These are phyloP conservation scores for Rissa tridactyla DNA, from an alignment of 2,113 vertebrate genomes.

Conservation along the genomic window DNA sequence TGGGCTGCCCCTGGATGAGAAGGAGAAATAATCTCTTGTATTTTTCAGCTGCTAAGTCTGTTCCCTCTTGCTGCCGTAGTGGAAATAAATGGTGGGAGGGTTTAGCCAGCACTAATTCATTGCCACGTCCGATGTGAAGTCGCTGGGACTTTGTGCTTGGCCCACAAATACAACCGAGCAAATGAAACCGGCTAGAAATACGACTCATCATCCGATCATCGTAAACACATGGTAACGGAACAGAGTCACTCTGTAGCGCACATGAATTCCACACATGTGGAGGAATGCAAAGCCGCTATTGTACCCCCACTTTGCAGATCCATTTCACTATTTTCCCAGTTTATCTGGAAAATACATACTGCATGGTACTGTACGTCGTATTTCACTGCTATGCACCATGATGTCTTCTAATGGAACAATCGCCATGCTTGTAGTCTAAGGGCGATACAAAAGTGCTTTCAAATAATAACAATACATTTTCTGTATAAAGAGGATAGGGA, in stretches of 20 bases:
- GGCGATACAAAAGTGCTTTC: slow-evolving; percentile 69
- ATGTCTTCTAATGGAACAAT: slow-evolving; percentile 67
- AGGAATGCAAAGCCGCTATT: slow-evolving; percentile 65
- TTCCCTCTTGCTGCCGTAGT: neutral
- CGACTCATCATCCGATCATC: neutral
- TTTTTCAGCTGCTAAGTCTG: neutral
- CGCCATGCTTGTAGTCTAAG: slow-evolving; percentile 65
- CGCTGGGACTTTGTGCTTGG: neutral
- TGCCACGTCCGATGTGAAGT: neutral
- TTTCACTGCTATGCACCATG: slow-evolving; percentile 72
- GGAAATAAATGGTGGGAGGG: slow-evolving; percentile 44
- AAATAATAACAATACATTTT: slow-evolving; percentile 70
- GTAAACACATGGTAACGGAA: slow-evolving; percentile 19
- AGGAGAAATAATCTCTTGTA: neutral
- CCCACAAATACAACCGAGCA: neutral
- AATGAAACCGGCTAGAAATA: neutral
- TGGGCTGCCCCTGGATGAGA: neutral
- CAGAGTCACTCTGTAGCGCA: slow-evolving; percentile 55
- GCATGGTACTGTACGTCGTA: slow-evolving; percentile 62
- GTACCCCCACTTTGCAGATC: slow-evolving; percentile 29
- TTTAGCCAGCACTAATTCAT: slow-evolving; percentile 36
- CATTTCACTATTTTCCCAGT: slow-evolving; percentile 46
- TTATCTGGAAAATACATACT: slow-evolving; percentile 61
- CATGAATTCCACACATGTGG: slow-evolving; percentile 52
- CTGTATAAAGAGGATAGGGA: slow-evolving; percentile 70